Conservation (phyloP, 2,797 vertebrate species). For the Hippocampus kuda region DNA sequence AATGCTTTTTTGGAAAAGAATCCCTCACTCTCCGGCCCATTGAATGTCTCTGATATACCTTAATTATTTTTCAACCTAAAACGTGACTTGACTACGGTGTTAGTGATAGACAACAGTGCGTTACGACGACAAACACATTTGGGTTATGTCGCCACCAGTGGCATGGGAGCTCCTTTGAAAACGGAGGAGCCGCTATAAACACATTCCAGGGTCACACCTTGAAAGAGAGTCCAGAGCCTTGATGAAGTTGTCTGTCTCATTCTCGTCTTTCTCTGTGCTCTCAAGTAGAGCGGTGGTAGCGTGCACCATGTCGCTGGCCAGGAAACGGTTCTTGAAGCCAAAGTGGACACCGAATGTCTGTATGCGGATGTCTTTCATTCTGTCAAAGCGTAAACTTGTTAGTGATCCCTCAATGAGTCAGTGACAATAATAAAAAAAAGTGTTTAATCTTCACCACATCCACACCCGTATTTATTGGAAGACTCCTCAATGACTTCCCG, state of each 20-base stretch:
- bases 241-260: slow-evolving; percentile 80
- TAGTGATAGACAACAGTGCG: too few species aligned
- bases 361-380: slow-evolving; percentile 91
- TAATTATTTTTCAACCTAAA: too few species aligned
- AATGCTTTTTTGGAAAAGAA: too few species aligned
- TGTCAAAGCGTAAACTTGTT: slow-evolving; percentile 35
- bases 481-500: slow-evolving; percentile 93
- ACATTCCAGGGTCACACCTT: slow-evolving; percentile 62
- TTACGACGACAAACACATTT: too few species aligned
- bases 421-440: background rate
- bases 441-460: background rate
- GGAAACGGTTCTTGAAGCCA: slow-evolving; percentile 94
- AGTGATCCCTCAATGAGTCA: background rate
- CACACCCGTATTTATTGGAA: slow-evolving; percentile 92
- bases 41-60: too few species aligned
- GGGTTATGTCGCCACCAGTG: too few species aligned
- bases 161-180: too few species aligned
- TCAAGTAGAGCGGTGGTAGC: slow-evolving; percentile 83
- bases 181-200: background rate
- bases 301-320: slow-evolving; percentile 88
- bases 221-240: slow-evolving; percentile 92
- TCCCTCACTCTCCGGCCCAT: too few species aligned
- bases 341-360: slow-evolving; percentile 95
- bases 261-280: slow-evolving; percentile 76
- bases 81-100: too few species aligned